phyloP scores from a whole-genome alignment of 2,888 invertebrate species.

The Toxonevra muliebris region DNA sequence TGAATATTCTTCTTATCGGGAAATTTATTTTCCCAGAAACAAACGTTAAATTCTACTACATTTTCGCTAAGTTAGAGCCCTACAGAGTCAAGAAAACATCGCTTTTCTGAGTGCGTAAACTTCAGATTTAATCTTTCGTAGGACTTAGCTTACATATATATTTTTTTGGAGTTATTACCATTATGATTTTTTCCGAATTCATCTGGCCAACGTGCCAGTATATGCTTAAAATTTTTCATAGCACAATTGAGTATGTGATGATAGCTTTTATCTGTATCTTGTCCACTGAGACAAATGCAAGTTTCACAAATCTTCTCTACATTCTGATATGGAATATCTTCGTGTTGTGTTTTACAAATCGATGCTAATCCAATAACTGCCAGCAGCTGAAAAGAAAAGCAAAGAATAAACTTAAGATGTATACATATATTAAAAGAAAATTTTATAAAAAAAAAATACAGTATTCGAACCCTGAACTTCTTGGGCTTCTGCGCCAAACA shows the following conservation, averaged over 20 bases:
- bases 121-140: too few relatives aligned
- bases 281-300: slow-evolving; percentile 54
- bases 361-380: too few relatives aligned
- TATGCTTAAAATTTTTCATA: slow-evolving; percentile 57
- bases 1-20: too few relatives aligned
- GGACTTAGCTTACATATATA: too few relatives aligned
- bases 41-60: too few relatives aligned
- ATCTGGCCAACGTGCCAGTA: slow-evolving; percentile 61
- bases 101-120: too few relatives aligned
- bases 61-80: too few relatives aligned
- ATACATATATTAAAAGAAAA: neutral
- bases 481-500: too few relatives aligned
- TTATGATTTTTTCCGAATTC: slow-evolving; percentile 56
- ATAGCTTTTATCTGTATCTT: slow-evolving; percentile 45
- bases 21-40: too few relatives aligned
- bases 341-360: slow-evolving; percentile 47
- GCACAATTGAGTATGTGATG: slow-evolving; percentile 58
- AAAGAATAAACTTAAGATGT: too few relatives aligned
- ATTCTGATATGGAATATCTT: slow-evolving; percentile 59
- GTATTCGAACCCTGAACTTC: neutral
- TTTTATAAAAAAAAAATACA: neutral
- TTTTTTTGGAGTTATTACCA: slow-evolving; percentile 44
- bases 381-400: too few relatives aligned
- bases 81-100: too few relatives aligned
- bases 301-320: slow-evolving; percentile 57